Base-by-base conservation (phyloP, 2,113 vertebrate genomes). In the Corythoichthys haematopterus region DNA sequence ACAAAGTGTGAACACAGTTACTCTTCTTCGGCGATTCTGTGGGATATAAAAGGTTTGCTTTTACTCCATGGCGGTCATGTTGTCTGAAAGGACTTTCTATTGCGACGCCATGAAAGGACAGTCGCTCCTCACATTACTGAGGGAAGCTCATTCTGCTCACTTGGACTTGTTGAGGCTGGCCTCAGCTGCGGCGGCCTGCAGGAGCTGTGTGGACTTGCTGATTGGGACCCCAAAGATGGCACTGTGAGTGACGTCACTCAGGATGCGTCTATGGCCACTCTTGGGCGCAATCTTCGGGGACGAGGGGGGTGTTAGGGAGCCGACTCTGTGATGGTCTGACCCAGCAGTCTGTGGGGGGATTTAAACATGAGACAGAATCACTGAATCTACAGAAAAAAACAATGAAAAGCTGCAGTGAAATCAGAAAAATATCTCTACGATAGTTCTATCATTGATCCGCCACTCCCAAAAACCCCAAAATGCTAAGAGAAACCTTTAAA, bases 91-190 rank as follows among this genome's bases (percentile, higher is more conserved):
- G 77, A 69, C 75, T 50, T 62, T 71, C 74, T 82, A 80, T 82
- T 63, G 52, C 37, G 13, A 48, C 48, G 60, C 63, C 52, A 85
- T 83, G 72, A 90, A 84, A 81, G 79, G 64, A 77, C 78, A 74
- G 68, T 79, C 83, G 64, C 74, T 80, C 51, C 60, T 61, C 57
- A 66, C 52, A 70, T 76, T 60, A 73, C 64, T 78, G 67, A 84
- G 63, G 71, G 52, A 69, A 71, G 58, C 66, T 76, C 16, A 79
- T 83, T 86, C 66, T 79, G 80, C 94, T 87, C 89, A 98, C 96
- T 99, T 98, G 81, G 96, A 98, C 66, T 99, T 99, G 91, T 98
- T 99, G 88, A 99, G 95, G 74, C 95, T 91, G 82, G 97, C 97
- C 82, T 98, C 95, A 0, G 97, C 97, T 13, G 97, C 97, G 1